These are phyloP conservation scores for Prochilodus magdalenae DNA, from an alignment of 2,113 vertebrate genomes.

Conservation along the genomic window DNA sequence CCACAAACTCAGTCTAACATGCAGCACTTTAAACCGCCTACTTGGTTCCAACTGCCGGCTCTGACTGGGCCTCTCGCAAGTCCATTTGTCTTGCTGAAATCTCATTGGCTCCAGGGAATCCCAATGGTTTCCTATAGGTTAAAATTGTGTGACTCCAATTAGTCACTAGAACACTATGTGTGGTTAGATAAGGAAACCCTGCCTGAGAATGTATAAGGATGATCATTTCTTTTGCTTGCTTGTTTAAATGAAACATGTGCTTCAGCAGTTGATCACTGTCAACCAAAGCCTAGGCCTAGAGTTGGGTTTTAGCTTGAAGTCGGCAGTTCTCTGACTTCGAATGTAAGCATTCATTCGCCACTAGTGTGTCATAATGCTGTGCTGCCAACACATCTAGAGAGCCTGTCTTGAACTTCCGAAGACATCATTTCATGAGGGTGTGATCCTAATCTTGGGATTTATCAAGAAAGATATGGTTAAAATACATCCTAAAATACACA, in stretches of 20 bases:
- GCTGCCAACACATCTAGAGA: neutral
- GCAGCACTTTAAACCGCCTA: constrained; percentile 58
- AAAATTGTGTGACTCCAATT: constrained; percentile 50
- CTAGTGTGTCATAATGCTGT: neutral
- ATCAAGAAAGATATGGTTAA: too few relatives aligned
- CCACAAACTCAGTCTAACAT: constrained; percentile 55
- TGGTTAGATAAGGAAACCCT: constrained; percentile 4
- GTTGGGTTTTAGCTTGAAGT: too few relatives aligned
- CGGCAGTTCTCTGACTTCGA: neutral
- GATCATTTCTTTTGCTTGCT: neutral
- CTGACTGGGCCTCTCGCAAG: constrained; percentile 62
- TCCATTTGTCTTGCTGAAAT: constrained; percentile 58
- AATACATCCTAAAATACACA: too few relatives aligned
- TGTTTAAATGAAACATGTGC: neutral
- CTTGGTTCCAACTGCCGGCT: constrained; percentile 57
- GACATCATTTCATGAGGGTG: neutral
- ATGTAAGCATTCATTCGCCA: neutral
- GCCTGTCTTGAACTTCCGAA: neutral
- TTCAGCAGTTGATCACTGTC: too few relatives aligned
- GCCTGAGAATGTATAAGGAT: neutral
- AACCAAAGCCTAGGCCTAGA: too few relatives aligned
- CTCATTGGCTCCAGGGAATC: constrained; percentile 63
- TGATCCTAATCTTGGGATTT: neutral
- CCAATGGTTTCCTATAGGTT: constrained; percentile 62
- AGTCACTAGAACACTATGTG: constrained; percentile 35